Evolutionary conservation across 1,140 invertebrate species (phyloP).

Genomic region (Bombus picipes): DNA sequence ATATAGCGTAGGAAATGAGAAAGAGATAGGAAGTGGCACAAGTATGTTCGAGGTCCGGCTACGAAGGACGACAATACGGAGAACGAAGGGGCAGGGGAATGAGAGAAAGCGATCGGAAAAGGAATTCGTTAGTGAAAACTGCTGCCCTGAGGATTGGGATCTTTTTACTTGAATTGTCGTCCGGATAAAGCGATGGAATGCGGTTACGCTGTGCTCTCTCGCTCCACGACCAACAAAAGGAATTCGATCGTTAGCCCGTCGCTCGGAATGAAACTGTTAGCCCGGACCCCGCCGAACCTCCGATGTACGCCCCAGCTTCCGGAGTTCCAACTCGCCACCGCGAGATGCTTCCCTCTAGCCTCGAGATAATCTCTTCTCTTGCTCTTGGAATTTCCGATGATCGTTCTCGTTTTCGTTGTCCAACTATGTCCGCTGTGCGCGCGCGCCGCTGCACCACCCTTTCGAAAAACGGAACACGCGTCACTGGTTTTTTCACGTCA

Average conservation of each 20-base stretch:
- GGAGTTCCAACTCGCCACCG: slow-evolving; percentile 36
- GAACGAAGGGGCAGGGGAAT: neutral
- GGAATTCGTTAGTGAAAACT: slow-evolving; percentile 69
- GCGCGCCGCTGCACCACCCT: neutral
- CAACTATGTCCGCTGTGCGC: slow-evolving; percentile 18
- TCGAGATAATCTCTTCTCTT: slow-evolving; percentile 47
- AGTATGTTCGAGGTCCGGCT: slow-evolving; percentile 48
- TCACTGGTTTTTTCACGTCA: neutral
- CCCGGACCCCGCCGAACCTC: slow-evolving; percentile 20
- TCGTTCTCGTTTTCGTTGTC: slow-evolving; percentile 43
- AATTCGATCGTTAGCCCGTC: slow-evolving; percentile 56
- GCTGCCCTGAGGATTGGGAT: slow-evolving; percentile 55
- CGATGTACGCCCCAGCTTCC: slow-evolving; percentile 36
- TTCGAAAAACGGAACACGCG: slow-evolving; percentile 3
- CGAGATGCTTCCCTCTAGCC: slow-evolving; percentile 32
- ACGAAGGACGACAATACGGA: slow-evolving; percentile 51
- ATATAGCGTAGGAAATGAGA: neutral
- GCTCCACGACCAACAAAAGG: slow-evolving; percentile 56
- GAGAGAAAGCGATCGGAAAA: slow-evolving; percentile 61
- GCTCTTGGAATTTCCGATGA: slow-evolving; percentile 47
- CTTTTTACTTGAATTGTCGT: slow-evolving; percentile 64
- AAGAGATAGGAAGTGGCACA: neutral
- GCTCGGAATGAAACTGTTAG: slow-evolving; percentile 60
- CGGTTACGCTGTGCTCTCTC: slow-evolving; percentile 57
- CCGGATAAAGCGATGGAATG: slow-evolving; percentile 63